Evolutionary conservation across 2,888 invertebrate species (phyloP).

Genomic region (Oligia latruncula): DNA sequence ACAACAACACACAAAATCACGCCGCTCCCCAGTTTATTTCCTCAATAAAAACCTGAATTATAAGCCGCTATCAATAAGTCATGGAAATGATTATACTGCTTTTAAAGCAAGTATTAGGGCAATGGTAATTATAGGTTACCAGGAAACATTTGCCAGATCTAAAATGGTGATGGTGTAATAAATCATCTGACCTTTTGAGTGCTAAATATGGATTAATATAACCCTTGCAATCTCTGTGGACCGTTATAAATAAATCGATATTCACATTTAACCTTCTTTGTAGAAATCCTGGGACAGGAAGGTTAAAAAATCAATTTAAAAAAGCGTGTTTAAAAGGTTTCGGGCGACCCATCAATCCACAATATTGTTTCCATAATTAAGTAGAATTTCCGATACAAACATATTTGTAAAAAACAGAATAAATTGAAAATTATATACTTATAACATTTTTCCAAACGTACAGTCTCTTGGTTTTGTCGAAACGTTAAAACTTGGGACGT

Average conservation of each 20-base stretch:
- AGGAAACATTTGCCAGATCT: constrained; percentile 37
- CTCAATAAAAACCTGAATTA: neutral
- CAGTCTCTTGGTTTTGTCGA: neutral
- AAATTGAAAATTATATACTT: neutral
- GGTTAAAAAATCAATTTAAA: constrained; percentile 63
- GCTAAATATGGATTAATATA: constrained; percentile 33
- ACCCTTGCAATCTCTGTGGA: constrained; percentile 27
- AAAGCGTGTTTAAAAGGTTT: constrained; percentile 47
- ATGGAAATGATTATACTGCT: constrained; percentile 8
- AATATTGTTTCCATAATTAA: constrained; percentile 67
- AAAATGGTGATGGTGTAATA: constrained; percentile 27
- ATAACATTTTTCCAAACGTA: neutral
- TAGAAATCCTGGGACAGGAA: constrained; percentile 32
- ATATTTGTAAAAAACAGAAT: neutral
- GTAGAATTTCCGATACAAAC: constrained; percentile 43
- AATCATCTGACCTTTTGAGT: constrained; percentile 45
- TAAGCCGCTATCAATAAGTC: constrained; percentile 19
- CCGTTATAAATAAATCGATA: constrained; percentile 52
- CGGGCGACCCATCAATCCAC: constrained; percentile 40
- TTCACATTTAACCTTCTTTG: constrained; percentile 42
- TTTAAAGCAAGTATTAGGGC: constrained; percentile 20
- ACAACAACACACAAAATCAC: neutral
- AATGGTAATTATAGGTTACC: constrained; percentile 18
- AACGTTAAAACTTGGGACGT: neutral
- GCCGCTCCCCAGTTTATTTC: neutral